Evolutionary conservation across 2,797 vertebrate genomes (phyloP), one percentile per base, ranked within the genome.

Genomic region (Siniperca obscura): DNA sequence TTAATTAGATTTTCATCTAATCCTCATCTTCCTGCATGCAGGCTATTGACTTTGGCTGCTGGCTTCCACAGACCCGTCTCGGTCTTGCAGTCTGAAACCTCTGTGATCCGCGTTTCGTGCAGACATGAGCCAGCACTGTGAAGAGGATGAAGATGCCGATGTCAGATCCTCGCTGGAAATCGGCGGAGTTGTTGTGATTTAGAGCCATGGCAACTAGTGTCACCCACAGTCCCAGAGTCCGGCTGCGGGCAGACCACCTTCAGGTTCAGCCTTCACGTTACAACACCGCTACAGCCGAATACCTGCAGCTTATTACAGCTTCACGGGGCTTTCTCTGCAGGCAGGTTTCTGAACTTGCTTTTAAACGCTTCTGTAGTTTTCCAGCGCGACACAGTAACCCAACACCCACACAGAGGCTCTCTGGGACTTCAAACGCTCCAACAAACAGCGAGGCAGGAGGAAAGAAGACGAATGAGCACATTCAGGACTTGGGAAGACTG

Each of bases 151-250:
- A 3, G 19, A 34, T 34, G 77, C 55, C 3, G 55, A 30, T 7
- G 65, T 55, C 12, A 22, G 10, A 53, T 46, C 62, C 7, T 71
- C 66, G 13, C 21, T 46, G 27, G 10, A 38, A 68, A 82, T 75
- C 52, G 38, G 36, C 42, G 34, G 67, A 52, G 40, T 57, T 70
- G 77, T 36, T 80, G 78, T 82, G 87, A 72, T 74, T 76, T 65
- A 66, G 44, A 77, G 72, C n/a, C 88, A 92, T 90, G 85, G 89
- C 80, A 93, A 93, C 88, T 70, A 1, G 62, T 64, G 80, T 38
- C 11, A 7, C 16, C 57, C 55, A 34, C 69, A 82, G 62, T 14
- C 42, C 42, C 3, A 3, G 3, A 30, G 30, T 30, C 30, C 30
- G 3, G 27, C 27, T 30, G 27, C 27, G 27, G 27, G 27, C 27